phyloP scores from a whole-genome alignment of 2,113 vertebrate genomes.

The Megalops atlanticus region DNA sequence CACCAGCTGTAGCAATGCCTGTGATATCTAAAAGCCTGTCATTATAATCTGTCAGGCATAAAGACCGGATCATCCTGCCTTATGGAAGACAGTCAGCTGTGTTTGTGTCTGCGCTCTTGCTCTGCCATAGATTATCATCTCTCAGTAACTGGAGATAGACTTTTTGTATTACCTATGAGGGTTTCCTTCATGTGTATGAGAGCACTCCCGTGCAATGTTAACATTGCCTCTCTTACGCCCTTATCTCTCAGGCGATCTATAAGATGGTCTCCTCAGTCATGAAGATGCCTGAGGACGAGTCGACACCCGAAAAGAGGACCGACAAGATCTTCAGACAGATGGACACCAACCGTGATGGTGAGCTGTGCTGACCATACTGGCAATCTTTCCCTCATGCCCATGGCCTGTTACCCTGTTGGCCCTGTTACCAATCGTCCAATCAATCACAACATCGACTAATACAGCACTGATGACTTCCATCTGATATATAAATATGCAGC shows the following conservation, averaged over 20 bases:
- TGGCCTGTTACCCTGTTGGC: neutral
- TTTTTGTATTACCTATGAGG: neutral
- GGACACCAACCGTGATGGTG: constrained; percentile 97
- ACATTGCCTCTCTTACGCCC: neutral
- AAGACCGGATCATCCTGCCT: neutral
- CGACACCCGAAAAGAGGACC: constrained; percentile 96
- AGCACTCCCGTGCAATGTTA: neutral
- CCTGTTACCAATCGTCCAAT: no score
- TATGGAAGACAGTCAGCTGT: neutral
- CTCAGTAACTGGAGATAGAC: no score
- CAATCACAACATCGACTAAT: neutral
- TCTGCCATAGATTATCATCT: no score
- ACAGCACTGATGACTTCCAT: neutral
- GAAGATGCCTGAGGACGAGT: constrained; percentile 99
- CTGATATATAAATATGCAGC: neutral
- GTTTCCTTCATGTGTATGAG: neutral
- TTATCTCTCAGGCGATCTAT: constrained; percentile 86
- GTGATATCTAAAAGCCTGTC: neutral
- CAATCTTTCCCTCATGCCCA: no score
- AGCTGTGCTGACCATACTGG: constrained; percentile 35
- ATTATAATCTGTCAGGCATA: neutral
- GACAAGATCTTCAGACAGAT: constrained; percentile 99
- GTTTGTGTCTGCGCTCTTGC: neutral
- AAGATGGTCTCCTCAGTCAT: constrained; percentile 99
- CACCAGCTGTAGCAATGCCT: neutral